Evolutionary conservation across 2,113 vertebrate genomes (phyloP).

Genomic region (Crotalus tigris): DNA sequence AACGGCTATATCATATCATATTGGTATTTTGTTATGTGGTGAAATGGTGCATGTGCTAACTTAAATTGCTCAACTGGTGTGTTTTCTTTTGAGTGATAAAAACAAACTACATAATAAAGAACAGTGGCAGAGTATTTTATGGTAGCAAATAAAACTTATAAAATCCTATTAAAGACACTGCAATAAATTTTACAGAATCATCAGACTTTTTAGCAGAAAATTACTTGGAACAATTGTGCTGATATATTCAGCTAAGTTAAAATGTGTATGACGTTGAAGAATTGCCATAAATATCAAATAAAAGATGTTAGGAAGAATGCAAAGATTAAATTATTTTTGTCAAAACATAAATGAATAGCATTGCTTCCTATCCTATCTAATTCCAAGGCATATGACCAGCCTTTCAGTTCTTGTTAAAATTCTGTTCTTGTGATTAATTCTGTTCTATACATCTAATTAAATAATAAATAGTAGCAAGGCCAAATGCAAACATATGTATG

Average conservation of each 20-base stretch:
- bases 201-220: conserved; percentile 39
- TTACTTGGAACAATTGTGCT: conserved; percentile 29
- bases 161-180: conserved; percentile 25
- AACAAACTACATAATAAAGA: conserved; percentile 22
- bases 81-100: not conserved
- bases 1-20: conserved; percentile 14
- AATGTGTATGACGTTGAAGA: conserved; percentile 29
- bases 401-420: not conserved
- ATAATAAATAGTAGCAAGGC: not conserved
- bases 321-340: not conserved
- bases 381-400: not conserved
- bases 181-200: conserved; percentile 30
- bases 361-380: conserved; percentile 21
- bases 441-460: not conserved
- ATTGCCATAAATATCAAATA: conserved; percentile 14
- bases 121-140: conserved; percentile 24
- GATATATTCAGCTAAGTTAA: conserved; percentile 31
- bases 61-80: conserved; percentile 10
- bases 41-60: conserved; percentile 10
- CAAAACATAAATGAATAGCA: not conserved
- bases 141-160: conserved; percentile 25
- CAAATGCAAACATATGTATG: conserved; percentile 5
- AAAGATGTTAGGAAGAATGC: conserved; percentile 27
- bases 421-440: not conserved
- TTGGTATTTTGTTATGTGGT: conserved; percentile 15